A percentile compares a stretch with the other conserved stretches of the same genome.
Evolutionary conservation across 2,797 vertebrate species (phyloP).

Genomic region (Gastrophryne carolinensis): DNA sequence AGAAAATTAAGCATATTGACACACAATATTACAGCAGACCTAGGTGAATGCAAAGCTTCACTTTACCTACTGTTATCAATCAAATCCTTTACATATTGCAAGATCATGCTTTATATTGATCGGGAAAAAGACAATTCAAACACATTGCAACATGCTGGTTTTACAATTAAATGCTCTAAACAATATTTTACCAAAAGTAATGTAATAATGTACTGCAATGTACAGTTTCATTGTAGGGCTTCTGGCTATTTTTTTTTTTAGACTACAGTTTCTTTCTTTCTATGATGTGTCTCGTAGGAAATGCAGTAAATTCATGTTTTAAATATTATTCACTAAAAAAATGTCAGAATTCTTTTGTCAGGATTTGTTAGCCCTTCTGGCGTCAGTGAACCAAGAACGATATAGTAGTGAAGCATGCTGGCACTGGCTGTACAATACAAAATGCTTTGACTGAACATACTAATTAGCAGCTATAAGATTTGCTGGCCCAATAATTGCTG

Average conservation of each 20-base stretch:
- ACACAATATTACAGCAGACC: no score
- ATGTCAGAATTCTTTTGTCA: neutral
- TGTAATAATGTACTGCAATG: neutral
- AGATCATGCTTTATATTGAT: no score
- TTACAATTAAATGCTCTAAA: no score
- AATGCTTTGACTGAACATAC: slow-evolving; percentile 17
- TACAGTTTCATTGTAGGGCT: neutral
- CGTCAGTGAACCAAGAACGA: slow-evolving; percentile 15
- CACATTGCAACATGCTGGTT: no score
- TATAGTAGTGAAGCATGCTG: slow-evolving; percentile 17
- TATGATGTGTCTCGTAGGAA: neutral
- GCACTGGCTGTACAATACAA: slow-evolving; percentile 7
- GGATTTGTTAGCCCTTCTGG: slow-evolving; percentile 6
- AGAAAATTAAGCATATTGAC: no score
- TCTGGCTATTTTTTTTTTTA: neutral
- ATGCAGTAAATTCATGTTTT: neutral
- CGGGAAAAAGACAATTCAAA: no score
- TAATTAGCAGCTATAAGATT: slow-evolving; percentile 36
- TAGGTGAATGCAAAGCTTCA: no score
- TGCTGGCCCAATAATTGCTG: slow-evolving; percentile 25
- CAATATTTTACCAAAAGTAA: neutral
- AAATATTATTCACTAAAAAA: neutral
- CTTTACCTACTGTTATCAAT: no score
- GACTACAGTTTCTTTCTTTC: neutral
- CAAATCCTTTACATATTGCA: no score